phyloP scores from a whole-genome alignment of 2,113 vertebrate genomes.

The Strix aluco region DNA sequence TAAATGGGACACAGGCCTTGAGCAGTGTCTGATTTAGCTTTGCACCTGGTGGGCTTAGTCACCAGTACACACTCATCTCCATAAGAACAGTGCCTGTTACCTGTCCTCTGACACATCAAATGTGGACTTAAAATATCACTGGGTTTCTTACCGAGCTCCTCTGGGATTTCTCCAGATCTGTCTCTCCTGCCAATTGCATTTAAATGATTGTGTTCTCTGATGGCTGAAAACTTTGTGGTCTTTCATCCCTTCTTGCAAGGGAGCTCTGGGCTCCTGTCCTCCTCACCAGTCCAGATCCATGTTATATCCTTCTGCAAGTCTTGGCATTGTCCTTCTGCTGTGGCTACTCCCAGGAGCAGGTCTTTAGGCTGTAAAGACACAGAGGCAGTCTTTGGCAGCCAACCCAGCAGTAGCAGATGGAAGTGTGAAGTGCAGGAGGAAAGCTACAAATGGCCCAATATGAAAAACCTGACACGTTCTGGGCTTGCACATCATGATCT shows the following conservation, averaged over 20 bases:
- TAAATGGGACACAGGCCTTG: conserved; percentile 4
- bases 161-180: conserved; percentile 21
- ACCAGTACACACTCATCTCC: conserved; percentile 17
- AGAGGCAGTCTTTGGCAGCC: not conserved
- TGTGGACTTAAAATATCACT: conserved; percentile 27
- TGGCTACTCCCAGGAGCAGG: not conserved
- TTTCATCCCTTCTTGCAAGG: not conserved
- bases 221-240: not conserved
- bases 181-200: not conserved
- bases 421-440: not conserved
- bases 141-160: conserved; percentile 5
- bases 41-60: conserved; percentile 15
- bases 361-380: not conserved
- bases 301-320: not conserved
- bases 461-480: not conserved
- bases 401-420: conserved; percentile 29
- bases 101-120: conserved; percentile 30
- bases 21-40: conserved; percentile 41
- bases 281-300: not conserved
- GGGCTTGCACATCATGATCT: not conserved
- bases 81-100: conserved; percentile 26
- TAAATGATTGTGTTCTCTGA: not conserved
- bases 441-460: conserved; percentile 7
- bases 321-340: not conserved
- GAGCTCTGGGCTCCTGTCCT: not conserved